Base-by-base conservation (phyloP, 2,888 invertebrate genomes). In the Torymus aiolomorphi region DNA sequence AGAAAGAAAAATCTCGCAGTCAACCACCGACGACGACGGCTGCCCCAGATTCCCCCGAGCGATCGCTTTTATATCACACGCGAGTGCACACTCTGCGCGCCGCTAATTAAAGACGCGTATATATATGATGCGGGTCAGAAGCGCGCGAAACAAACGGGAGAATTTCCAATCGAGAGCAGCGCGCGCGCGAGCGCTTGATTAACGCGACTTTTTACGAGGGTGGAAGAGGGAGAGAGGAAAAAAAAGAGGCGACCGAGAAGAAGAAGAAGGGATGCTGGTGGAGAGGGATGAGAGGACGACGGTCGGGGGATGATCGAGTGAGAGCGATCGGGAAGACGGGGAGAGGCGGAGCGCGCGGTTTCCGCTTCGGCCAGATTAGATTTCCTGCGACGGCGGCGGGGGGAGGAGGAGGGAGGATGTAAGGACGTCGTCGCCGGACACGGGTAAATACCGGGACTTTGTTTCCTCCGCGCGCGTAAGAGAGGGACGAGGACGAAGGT, bases 331-430 rank as follows among this genome's bases (percentile, higher is more conserved):
- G 80, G 71, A 24, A 5, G 16, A 16, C 71, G 76, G 70, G 79
- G 62, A 71, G 76, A 70, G 79, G 59, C 70, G 75, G 82, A 83
- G 83, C 76, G 83, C 51, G 67, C 42, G 76, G 80, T 76, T 86
- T 86, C 85, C 85, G 84, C 85, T 73, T 78, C 79, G 85, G 86
- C 84, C 82, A 89, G 86, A 89, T 89, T 89, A 88, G 88, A 89
- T 89, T 88, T 88, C 86, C 85, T 84, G 82, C 70, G 56, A 66
- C 42, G 8, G 13, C 16, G 1, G 16, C 8, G 16, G 56, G 63
- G 65, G 42, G 66, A 70, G 70, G 57, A 24, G 3, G 24, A 24
- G 3, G 24, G 24, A 24, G 24, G 3, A 24, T 24, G 24, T 24
- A 24, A 24, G 42, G 42, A 31, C 20, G 42, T 11, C 14, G 31